Conservation (phyloP, 2,888 invertebrate species). For the Thumatha senex region DNA sequence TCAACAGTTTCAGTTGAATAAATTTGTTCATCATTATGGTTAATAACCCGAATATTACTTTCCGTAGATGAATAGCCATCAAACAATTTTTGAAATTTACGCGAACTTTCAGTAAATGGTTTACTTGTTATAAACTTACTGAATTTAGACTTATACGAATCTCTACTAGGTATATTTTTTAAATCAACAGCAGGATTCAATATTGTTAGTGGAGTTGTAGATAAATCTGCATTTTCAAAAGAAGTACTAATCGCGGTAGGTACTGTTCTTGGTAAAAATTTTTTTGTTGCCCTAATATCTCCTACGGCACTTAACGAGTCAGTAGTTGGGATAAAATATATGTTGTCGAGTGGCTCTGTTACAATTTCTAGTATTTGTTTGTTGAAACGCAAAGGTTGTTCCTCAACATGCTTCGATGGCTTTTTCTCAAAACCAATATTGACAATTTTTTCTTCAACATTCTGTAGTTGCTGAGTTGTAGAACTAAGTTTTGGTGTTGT, state of each 20-base stretch:
- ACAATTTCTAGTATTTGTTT: slow-evolving; percentile 65
- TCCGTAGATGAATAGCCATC: slow-evolving; percentile 37
- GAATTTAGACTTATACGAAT: slow-evolving; percentile 58
- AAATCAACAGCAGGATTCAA: slow-evolving; percentile 49
- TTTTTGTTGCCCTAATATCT: slow-evolving; percentile 30
- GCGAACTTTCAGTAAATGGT: slow-evolving; percentile 50
- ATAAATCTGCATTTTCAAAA: slow-evolving; percentile 35
- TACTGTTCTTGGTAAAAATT: slow-evolving; percentile 48
- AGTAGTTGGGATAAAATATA: slow-evolving; percentile 38
- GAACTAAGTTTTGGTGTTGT: slow-evolving; percentile 40
- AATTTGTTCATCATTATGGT: slow-evolving; percentile 39
- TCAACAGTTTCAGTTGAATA: slow-evolving; percentile 36
- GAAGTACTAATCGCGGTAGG: slow-evolving; percentile 47
- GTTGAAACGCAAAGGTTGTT: slow-evolving; percentile 56
- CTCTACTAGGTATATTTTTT: slow-evolving; percentile 39
- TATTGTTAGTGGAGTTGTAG: slow-evolving; percentile 45
- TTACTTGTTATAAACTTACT: slow-evolving; percentile 50
- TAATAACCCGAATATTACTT: slow-evolving; percentile 28
- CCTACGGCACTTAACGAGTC: slow-evolving; percentile 38
- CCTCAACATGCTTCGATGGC: slow-evolving; percentile 51
- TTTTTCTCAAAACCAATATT: slow-evolving; percentile 72
- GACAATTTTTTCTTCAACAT: slow-evolving; percentile 54
- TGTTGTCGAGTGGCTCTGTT: slow-evolving; percentile 55
- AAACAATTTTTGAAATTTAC: slow-evolving; percentile 59
- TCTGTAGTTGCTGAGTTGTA: slow-evolving; percentile 10